Evolutionary conservation across 2,797 vertebrate species (phyloP).

Genomic region (Microchirus variegatus): DNA sequence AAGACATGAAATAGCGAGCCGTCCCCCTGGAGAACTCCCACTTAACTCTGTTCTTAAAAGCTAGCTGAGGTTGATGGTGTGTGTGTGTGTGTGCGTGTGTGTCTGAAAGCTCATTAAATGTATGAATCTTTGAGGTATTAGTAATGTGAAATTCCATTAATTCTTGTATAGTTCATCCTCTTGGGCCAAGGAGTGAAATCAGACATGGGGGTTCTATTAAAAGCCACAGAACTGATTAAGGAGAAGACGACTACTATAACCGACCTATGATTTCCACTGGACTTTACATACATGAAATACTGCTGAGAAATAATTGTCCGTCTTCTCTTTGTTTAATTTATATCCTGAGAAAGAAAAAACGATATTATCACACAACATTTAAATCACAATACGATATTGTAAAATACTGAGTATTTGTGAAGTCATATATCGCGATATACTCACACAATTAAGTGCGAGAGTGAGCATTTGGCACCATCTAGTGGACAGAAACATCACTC

Average conservation of each 20-base stretch:
- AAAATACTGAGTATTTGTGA: no score
- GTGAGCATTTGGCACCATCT: no score
- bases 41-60: conserved; percentile 9
- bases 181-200: background rate
- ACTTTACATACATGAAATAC: background rate
- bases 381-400: no score
- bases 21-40: conserved; percentile 10
- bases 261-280: background rate
- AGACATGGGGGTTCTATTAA: background rate
- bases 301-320: no score
- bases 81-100: no score
- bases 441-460: no score
- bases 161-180: conserved; percentile 2
- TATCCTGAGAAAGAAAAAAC: no score
- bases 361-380: no score
- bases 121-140: conserved; percentile 9
- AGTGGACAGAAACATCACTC: no score
- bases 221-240: background rate
- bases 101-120: conserved; percentile 38
- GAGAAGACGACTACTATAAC: background rate
- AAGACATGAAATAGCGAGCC: conserved; percentile 16
- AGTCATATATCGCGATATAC: no score
- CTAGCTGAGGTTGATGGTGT: background rate
- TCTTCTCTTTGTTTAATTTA: no score
- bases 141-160: conserved; percentile 17